Evolutionary conservation across 2,888 invertebrate genomes (phyloP).

Genomic region (Plebejus anna): DNA sequence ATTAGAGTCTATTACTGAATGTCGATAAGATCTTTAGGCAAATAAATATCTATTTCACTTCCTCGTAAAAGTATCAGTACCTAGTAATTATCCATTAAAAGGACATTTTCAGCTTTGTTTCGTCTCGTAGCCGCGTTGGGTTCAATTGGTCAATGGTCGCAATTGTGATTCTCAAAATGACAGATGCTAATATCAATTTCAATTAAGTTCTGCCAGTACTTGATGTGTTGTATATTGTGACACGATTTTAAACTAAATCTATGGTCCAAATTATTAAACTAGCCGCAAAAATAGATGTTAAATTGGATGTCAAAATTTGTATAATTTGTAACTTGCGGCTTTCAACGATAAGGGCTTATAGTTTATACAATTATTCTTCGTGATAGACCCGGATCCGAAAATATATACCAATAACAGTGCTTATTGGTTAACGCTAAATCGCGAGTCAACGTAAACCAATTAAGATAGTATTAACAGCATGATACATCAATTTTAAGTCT

Average conservation of each 20-base stretch:
- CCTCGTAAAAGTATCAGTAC: constrained; percentile 6
- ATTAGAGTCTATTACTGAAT: background rate
- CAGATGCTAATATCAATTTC: constrained; percentile 15
- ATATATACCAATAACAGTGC: too few relatives aligned
- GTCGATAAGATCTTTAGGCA: constrained; percentile 3
- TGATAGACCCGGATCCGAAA: too few relatives aligned
- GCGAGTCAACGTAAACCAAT: too few relatives aligned
- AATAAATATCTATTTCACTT: constrained; percentile 5
- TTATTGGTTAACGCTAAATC: too few relatives aligned
- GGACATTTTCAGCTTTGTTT: constrained; percentile 5
- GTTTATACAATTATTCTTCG: too few relatives aligned
- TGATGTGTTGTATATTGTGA: background rate
- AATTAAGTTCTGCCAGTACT: background rate
- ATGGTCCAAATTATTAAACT: background rate
- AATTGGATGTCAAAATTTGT: too few relatives aligned
- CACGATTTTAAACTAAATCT: background rate
- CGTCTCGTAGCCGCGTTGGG: background rate
- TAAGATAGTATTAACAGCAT: too few relatives aligned
- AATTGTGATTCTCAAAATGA: constrained; percentile 23
- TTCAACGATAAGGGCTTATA: too few relatives aligned
- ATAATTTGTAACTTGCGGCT: too few relatives aligned
- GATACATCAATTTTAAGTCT: too few relatives aligned
- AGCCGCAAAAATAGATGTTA: background rate
- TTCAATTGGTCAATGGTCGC: constrained; percentile 11
- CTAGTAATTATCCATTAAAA: constrained; percentile 27